phyloP scores from a whole-genome alignment of 2,113 vertebrate genomes.

The Lamprologus speciosus region DNA sequence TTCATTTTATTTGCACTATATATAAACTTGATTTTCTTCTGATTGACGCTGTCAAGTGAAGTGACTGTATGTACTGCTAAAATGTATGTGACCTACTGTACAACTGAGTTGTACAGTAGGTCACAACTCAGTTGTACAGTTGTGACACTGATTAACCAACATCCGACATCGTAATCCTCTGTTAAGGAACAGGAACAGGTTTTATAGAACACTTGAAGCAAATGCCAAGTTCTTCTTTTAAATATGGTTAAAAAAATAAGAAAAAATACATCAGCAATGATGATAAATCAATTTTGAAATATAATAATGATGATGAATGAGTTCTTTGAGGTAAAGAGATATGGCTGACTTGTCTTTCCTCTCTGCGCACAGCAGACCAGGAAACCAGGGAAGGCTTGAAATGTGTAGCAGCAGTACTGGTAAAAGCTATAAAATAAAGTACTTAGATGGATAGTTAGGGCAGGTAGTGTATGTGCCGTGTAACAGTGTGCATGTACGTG shows the following conservation, averaged over 20 bases:
- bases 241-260: not conserved
- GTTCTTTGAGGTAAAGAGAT: not conserved
- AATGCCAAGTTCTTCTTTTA: not conserved
- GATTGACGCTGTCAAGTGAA: not conserved
- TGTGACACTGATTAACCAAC: not conserved
- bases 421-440: constrained; percentile 28
- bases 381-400: not conserved
- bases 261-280: not conserved
- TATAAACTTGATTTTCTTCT: not conserved
- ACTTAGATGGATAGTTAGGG: constrained; percentile 5
- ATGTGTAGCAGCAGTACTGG: not conserved
- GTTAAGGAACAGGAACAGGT: not conserved
- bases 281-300: constrained; percentile 14
- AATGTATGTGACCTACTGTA: not conserved
- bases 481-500: not conserved
- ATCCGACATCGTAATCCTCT: not conserved
- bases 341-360: not conserved
- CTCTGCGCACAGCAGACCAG: not conserved
- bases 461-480: not conserved
- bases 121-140: no score
- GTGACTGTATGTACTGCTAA: not conserved
- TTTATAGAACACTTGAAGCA: not conserved
- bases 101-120: not conserved
- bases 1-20: not conserved
- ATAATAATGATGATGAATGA: not conserved